Percentiles rank a stretch among this genome's conserved stretches.
Evolutionary conservation across 1,140 invertebrate species (phyloP).

Genomic region (Apocrypta bakeri): DNA sequence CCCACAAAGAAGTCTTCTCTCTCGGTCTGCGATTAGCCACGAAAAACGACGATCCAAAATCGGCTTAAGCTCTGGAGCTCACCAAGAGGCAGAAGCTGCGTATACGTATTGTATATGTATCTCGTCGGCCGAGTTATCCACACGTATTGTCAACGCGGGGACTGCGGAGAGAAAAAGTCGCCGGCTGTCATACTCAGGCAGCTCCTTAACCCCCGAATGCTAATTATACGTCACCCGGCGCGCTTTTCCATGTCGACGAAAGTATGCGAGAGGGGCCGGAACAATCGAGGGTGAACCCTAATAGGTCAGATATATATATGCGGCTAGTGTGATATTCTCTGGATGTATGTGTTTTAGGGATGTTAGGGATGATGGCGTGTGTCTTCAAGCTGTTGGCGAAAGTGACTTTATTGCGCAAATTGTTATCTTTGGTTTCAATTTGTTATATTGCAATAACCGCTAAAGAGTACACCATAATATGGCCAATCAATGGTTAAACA

Average conservation of each 20-base stretch:
- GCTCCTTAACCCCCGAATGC: constrained; percentile 66
- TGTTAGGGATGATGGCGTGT: neutral
- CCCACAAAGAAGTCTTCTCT: constrained; percentile 7
- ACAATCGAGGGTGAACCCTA: constrained; percentile 59
- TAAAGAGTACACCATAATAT: too few species aligned
- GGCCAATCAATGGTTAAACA: too few species aligned
- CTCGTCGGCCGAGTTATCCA: constrained; percentile 61
- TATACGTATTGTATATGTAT: neutral
- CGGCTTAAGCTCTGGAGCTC: constrained; percentile 20
- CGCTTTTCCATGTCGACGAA: constrained; percentile 55
- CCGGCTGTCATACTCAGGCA: constrained; percentile 69
- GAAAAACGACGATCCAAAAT: constrained; percentile 20
- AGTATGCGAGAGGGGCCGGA: constrained; percentile 53
- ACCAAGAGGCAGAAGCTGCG: neutral
- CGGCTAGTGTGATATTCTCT: neutral
- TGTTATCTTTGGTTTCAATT: too few species aligned
- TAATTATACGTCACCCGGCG: constrained; percentile 69
- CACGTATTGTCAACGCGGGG: too few species aligned
- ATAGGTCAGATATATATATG: constrained; percentile 53
- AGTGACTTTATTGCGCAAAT: constrained; percentile 9
- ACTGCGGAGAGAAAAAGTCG: constrained; percentile 1
- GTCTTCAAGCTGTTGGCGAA: neutral
- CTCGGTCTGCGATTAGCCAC: constrained; percentile 16
- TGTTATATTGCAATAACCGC: too few species aligned
- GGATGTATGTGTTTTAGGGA: neutral